Evolutionary conservation across 1,140 invertebrate species (phyloP).

Genomic region (Aplysia californica): DNA sequence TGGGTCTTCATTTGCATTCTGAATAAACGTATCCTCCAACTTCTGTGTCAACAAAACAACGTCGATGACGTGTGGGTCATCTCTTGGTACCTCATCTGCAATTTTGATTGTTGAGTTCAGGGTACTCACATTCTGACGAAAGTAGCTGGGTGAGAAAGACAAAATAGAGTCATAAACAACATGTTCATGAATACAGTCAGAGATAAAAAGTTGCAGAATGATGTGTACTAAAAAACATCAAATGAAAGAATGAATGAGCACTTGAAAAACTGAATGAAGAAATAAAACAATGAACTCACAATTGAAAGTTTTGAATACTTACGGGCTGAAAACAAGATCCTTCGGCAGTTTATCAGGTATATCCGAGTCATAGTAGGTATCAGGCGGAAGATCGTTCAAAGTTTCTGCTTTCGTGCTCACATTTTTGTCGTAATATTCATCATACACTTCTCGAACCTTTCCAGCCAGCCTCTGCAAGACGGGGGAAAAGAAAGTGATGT

Average conservation of each 20-base stretch:
- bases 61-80: conserved; percentile 59
- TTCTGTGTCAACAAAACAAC: conserved; percentile 62
- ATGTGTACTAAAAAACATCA: no score
- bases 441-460: conserved; percentile 63
- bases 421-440: conserved; percentile 52
- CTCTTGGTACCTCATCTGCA: conserved; percentile 68
- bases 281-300: no score
- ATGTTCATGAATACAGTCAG: no score
- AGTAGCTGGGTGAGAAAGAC: conserved; percentile 53
- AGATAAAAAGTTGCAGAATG: no score
- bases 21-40: conserved; percentile 62
- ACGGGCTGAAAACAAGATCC: conserved; percentile 65
- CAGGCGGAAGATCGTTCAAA: conserved; percentile 52
- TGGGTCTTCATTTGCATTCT: conserved; percentile 60
- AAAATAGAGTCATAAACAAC: background rate
- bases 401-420: conserved; percentile 35
- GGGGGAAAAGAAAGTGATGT: no score
- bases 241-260: no score
- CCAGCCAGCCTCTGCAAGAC: conserved; percentile 62
- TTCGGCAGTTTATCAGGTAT: conserved; percentile 64
- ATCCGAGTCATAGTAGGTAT: conserved; percentile 67
- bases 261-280: no score
- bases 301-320: no score
- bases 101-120: conserved; percentile 67
- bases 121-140: conserved; percentile 66